Base-by-base conservation (phyloP, 2,797 vertebrate genomes). In the Cuniculus paca region DNA sequence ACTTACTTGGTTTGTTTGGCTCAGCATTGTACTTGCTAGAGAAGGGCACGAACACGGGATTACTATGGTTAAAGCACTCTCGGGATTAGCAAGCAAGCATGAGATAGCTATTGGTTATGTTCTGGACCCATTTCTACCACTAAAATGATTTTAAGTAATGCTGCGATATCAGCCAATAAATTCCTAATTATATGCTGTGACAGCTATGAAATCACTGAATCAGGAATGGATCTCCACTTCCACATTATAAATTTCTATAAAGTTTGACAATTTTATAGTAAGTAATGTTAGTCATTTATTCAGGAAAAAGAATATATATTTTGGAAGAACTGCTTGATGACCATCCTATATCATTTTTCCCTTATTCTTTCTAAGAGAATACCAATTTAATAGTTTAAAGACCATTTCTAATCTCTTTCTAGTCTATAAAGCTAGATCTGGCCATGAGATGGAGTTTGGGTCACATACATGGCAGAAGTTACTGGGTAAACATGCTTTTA, bases 131-230 rank as follows among this genome's bases (percentile, higher is more conserved):
- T 45, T 24, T 60, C 60, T 88, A 84, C 52, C 45, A 90, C 70
- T 92, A 82, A 95, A 88, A 65, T 24, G 34, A 81, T 56, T 92
- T 45, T 60, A 82, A 92, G 68, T 39, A 88, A 68, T 54, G 52
- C 14, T 39, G 68, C 45, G 19, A 42, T 26, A 82, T 78, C 16
- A 88, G 93, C 39, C 70, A 82, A 60, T 45, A 78, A 87, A 70
- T 63, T 28, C 28, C 54, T 87, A 87, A 74, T 65, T 79, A 58
- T 56, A 72, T 56, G 7, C 12, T 88, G 11, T 78, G 50, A 82
- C 3, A 70, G 26, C 52, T 72, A 93, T 60, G 70, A 68, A 70
- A 36, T 36, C 31, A 87, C 48, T 36, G 86, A 48, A 9, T 61
- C 52, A 77, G 36, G 56, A 90, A 68, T 31, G 2, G 28, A 54